phyloP scores from a whole-genome alignment of 1,140 invertebrate genomes.

The Centruroides vittatus region DNA sequence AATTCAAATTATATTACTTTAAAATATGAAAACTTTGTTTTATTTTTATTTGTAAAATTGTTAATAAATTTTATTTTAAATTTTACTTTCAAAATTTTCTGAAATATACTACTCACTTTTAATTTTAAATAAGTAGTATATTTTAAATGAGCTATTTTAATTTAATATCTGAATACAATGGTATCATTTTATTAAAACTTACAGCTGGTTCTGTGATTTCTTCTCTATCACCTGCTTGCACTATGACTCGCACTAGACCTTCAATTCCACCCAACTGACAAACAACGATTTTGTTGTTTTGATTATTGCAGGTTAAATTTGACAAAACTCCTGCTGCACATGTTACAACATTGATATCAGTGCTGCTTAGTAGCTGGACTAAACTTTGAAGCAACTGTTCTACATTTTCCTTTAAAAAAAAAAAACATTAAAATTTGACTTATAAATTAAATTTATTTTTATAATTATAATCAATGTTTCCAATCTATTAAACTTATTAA shows the following conservation, averaged over 20 bases:
- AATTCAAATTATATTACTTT: no score
- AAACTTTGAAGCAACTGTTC: slow-evolving; percentile 77
- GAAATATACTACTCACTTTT: no score
- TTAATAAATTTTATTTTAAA: no score
- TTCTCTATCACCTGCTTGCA: slow-evolving; percentile 86
- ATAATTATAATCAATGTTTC: no score
- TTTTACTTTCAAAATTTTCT: no score
- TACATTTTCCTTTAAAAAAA: slow-evolving; percentile 53
- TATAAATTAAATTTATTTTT: no score
- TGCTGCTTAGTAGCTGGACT: slow-evolving; percentile 74
- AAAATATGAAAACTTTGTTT: no score
- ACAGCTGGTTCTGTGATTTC: slow-evolving; percentile 95
- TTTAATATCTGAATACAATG: no score
- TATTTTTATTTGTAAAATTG: no score
- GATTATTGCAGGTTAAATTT: slow-evolving; percentile 97
- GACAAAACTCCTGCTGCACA: slow-evolving; percentile 95
- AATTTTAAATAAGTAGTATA: no score
- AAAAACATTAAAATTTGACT: background rate
- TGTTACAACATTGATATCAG: slow-evolving; percentile 89
- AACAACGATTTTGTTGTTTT: slow-evolving; percentile 84
- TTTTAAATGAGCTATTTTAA: no score
- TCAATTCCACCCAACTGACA: slow-evolving; percentile 90
- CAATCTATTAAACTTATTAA: no score
- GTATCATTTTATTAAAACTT: slow-evolving; percentile 17
- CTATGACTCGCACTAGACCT: slow-evolving; percentile 82